Evolutionary conservation across 2,797 vertebrate species (phyloP).

Genomic region (Brachyalestes nurse): DNA sequence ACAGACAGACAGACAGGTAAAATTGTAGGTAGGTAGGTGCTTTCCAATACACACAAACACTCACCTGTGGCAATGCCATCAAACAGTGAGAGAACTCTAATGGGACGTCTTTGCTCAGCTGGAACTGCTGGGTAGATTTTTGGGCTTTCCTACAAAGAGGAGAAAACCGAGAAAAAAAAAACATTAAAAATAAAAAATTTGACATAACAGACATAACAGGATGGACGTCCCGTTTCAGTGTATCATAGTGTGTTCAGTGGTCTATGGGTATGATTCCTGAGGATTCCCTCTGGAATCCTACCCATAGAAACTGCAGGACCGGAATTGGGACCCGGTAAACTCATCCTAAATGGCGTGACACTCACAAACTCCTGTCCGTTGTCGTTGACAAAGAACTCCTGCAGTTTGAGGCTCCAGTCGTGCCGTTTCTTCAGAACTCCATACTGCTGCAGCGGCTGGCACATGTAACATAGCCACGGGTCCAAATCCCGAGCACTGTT

Average conservation of each 20-base stretch:
- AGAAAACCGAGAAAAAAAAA: too few species aligned
- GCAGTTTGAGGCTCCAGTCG: constrained; percentile 91
- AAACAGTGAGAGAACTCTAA: constrained; percentile 85
- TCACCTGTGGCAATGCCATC: constrained; percentile 81
- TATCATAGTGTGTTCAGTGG: too few species aligned
- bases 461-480: constrained; percentile 98
- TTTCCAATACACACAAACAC: neutral
- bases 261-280: too few species aligned
- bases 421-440: constrained; percentile 80
- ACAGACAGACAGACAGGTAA: neutral
- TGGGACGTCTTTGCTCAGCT: constrained; percentile 87
- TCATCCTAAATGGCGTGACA: neutral
- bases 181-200: too few species aligned
- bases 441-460: constrained; percentile 71
- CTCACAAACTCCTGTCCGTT: constrained; percentile 91
- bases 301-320: too few species aligned
- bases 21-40: too few species aligned
- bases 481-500: constrained; percentile 78
- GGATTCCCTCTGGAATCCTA: too few species aligned
- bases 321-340: too few species aligned
- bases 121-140: constrained; percentile 86
- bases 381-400: constrained; percentile 89
- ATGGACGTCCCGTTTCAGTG: too few species aligned
- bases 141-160: constrained; percentile 73
- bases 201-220: too few species aligned